A percentile compares a stretch with the other conserved stretches of the same genome.
These are phyloP conservation scores for Cacatua alba DNA, from an alignment of 2,113 vertebrate species.

Conservation along the genomic window DNA sequence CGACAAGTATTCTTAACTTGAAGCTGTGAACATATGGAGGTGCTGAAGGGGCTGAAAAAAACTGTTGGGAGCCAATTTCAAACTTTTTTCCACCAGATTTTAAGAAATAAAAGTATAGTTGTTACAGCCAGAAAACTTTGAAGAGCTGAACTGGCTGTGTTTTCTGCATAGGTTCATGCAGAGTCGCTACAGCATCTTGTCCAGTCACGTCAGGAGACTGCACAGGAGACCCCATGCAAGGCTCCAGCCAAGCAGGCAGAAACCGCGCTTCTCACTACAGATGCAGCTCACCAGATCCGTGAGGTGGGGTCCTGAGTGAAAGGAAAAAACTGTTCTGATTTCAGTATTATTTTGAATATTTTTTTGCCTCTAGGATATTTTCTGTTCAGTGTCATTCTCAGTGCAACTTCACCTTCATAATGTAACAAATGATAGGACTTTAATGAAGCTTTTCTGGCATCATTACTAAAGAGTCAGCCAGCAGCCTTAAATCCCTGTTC, in stretches of 20 bases:
- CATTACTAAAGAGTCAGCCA: background rate
- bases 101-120: background rate
- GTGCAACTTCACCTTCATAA: background rate
- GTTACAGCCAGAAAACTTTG: background rate
- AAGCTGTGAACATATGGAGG: background rate
- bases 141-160: background rate
- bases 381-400: background rate
- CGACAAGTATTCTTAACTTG: background rate
- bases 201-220: conserved; percentile 81
- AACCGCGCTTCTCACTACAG: conserved; percentile 74
- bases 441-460: background rate
- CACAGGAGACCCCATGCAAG: conserved; percentile 80
- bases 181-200: conserved; percentile 84
- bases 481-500: background rate
- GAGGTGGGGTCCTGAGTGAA: conserved; percentile 77
- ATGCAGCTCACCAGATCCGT: conserved; percentile 81
- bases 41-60: background rate
- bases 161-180: conserved; percentile 78
- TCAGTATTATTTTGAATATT: background rate
- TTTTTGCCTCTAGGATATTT: background rate
- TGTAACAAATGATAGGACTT: background rate
- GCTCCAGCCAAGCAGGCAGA: conserved; percentile 87
- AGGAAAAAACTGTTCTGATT: background rate
- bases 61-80: background rate
- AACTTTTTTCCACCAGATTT: background rate